These are phyloP conservation scores for Hypomecis punctinalis DNA, from an alignment of 2,888 invertebrate species.

Conservation along the genomic window DNA sequence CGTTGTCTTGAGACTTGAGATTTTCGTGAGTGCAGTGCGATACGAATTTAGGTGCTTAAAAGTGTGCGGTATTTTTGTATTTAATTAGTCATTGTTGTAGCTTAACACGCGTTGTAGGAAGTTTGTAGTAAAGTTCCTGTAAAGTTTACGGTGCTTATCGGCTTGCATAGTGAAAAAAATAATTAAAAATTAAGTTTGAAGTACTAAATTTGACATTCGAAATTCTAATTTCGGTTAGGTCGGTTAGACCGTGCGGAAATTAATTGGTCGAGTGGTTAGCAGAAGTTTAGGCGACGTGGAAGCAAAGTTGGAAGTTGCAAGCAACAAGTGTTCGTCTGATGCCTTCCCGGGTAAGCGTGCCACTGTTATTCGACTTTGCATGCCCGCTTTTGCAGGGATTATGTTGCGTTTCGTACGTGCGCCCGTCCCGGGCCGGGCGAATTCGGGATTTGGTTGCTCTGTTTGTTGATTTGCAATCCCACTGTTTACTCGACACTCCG, in stretches of 20 bases:
- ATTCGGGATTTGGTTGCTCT: constrained; percentile 64
- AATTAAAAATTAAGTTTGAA: constrained; percentile 38
- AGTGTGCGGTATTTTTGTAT: constrained; percentile 50
- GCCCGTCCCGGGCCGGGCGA: constrained; percentile 45
- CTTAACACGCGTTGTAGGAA: constrained; percentile 14
- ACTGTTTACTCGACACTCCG: constrained; percentile 50
- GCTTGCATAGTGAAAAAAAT: constrained; percentile 18
- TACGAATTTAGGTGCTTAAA: constrained; percentile 65
- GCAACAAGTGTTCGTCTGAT: constrained; percentile 83
- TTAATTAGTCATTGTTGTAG: constrained; percentile 32
- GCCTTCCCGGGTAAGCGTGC: constrained; percentile 81
- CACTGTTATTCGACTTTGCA: constrained; percentile 80
- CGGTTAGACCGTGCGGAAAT: constrained; percentile 50
- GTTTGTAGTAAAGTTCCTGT: constrained; percentile 55
- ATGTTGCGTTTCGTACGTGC: constrained; percentile 59
- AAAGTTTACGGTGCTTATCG: constrained; percentile 44
- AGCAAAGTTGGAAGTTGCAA: constrained; percentile 67
- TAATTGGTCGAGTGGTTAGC: constrained; percentile 57
- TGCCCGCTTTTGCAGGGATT: constrained; percentile 75
- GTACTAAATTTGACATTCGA: constrained; percentile 48
- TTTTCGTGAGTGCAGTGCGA: constrained; percentile 66
- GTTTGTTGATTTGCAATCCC: constrained; percentile 64
- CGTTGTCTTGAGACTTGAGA: constrained; percentile 63
- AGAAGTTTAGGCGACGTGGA: constrained; percentile 57
- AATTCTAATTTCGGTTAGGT: constrained; percentile 48